Percentiles rank a stretch among this genome's conserved stretches.
phyloP scores from a whole-genome alignment of 2,888 invertebrate genomes.

The Idaea straminata region DNA sequence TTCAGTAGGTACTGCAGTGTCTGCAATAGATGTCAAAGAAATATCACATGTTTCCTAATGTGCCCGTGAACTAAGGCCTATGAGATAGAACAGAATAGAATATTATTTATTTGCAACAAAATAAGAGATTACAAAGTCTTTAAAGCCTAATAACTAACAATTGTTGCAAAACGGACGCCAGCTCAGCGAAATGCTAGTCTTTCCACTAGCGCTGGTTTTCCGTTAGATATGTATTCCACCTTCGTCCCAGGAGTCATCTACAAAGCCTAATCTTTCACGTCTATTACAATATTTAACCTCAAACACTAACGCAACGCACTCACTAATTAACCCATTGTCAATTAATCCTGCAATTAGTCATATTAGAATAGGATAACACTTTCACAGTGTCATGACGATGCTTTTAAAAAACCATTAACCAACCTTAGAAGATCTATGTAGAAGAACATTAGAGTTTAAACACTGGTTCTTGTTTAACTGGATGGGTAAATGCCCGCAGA shows the following conservation, averaged over 20 bases:
- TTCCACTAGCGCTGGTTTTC: too few species aligned
- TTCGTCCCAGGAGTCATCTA: not conserved
- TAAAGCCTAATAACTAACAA: too few species aligned
- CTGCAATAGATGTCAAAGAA: too few species aligned
- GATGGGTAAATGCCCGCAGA: constrained; percentile 59
- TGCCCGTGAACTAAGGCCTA: too few species aligned
- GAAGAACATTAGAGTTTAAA: not conserved
- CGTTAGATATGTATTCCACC: too few species aligned
- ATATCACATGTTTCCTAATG: too few species aligned
- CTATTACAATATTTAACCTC: constrained; percentile 26
- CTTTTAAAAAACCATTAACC: constrained; percentile 41
- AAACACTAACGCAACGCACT: constrained; percentile 25
- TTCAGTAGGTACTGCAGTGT: too few species aligned
- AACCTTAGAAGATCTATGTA: constrained; percentile 11
- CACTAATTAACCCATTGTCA: constrained; percentile 40
- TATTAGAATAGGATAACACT: constrained; percentile 71
- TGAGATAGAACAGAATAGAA: too few species aligned
- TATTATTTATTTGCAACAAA: too few species aligned
- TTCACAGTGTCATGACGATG: constrained; percentile 54
- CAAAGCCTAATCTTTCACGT: not conserved
- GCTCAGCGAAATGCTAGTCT: too few species aligned
- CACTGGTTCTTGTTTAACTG: constrained; percentile 7
- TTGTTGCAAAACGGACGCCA: too few species aligned
- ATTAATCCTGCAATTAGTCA: constrained; percentile 66
- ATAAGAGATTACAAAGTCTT: too few species aligned